Base-by-base conservation (phyloP, 2,888 invertebrate species). In the Himalopsyche tibetana region DNA sequence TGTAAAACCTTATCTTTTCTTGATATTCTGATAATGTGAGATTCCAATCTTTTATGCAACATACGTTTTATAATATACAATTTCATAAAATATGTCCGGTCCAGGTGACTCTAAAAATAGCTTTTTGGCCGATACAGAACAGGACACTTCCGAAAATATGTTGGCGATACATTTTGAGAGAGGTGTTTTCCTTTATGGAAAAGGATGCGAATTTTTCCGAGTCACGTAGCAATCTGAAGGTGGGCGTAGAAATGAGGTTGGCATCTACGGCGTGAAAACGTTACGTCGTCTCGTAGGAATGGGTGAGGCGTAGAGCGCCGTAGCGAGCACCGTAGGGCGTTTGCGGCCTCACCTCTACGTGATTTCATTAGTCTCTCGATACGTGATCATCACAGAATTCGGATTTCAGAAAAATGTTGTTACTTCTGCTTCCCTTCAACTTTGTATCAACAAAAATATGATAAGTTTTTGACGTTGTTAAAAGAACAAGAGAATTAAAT, bases 331-430 rank as follows among this genome's bases (percentile, higher is more conserved):
- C 80, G 40, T 80, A 80, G 40, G 80, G 80, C 80, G 80, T 38
- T 63, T n/a, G 80, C 80, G 80, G 28, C 80, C 80, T 42, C 40
- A 42, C 63, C 85, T 45, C 79, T 79, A 85, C 85, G 85, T 85
- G 85, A 85, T 85, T 85, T 85, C 85, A 85, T 85, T 85, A 85
- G 56, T 55, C 63, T 69, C 74, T 51, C 69, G 80, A 80, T 79
- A 83, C 85, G 85, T 85, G 85, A 85, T 45, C 63, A 63, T 63
- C 63, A 28, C 63, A 28, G 11, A 63, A 63, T 63, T 63, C 63
- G 19, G 63, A 63, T 63, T 63, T 63, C 28, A 19, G 8, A 28
- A 28, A 63, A 63, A 63, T 28, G 19, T 63, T 63, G 63, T 63
- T 63, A 63, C 19, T 63, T n/a, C 19, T 63, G 63, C 4, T 63